Conservation (phyloP, 1,140 invertebrate genomes). For the Batillaria attramentaria region DNA sequence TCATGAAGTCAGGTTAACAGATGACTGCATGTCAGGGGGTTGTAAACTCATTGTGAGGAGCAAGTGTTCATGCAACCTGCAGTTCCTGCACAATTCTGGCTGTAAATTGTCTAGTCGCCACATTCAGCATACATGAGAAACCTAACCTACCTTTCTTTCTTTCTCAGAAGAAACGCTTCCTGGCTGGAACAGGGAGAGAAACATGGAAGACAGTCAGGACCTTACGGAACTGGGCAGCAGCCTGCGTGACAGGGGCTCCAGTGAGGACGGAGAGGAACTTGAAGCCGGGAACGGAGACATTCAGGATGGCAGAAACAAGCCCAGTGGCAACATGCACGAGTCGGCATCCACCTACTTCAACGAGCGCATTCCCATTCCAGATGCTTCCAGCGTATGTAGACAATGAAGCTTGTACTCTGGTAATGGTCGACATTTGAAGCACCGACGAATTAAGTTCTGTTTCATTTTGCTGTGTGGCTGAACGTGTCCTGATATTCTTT, state of each 20-base stretch:
- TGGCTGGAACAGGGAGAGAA: neutral
- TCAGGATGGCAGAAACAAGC: neutral
- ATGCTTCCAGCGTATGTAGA: conserved; percentile 72
- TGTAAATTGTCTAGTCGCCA: no score
- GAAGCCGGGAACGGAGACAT: neutral
- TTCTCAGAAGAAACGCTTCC: neutral
- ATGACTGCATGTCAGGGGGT: no score
- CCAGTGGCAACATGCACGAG: neutral
- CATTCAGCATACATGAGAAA: no score
- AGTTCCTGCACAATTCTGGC: neutral
- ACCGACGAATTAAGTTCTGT: conserved; percentile 1
- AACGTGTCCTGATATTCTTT: neutral
- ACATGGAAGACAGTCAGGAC: neutral
- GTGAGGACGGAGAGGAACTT: neutral
- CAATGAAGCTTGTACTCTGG: no score
- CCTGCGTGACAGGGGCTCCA: neutral
- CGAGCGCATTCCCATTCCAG: conserved; percentile 77
- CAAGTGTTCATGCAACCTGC: neutral
- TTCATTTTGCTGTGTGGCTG: conserved; percentile 5
- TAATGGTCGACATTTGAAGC: no score
- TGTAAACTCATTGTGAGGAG: neutral
- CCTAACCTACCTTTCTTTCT: neutral
- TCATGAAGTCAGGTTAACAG: no score
- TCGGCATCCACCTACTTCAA: conserved; percentile 76
- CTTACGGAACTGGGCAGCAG: neutral